Evolutionary conservation across 2,888 invertebrate species (phyloP).

Genomic region (Lingula anatina): DNA sequence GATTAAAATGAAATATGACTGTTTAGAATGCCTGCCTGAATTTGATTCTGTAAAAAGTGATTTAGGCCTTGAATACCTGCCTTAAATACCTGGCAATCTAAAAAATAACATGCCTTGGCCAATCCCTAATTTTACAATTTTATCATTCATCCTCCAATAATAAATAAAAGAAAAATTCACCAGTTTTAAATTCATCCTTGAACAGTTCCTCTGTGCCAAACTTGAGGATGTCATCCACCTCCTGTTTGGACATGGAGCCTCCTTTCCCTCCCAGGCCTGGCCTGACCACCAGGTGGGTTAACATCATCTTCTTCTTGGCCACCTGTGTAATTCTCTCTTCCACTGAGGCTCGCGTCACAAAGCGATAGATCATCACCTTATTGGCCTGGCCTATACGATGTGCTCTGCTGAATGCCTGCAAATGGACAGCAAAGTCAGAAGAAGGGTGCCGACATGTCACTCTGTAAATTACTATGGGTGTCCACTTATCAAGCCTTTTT

Average conservation of each 20-base stretch:
- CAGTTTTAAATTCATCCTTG: slow-evolving; percentile 76
- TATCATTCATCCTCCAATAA: too few relatives aligned
- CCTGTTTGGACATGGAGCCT: slow-evolving; percentile 93
- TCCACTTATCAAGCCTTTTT: too few relatives aligned
- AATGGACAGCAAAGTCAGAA: too few relatives aligned
- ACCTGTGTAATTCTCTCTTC: slow-evolving; percentile 97
- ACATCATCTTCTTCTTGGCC: slow-evolving; percentile 99
- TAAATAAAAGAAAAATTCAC: too few relatives aligned
- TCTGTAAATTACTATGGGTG: too few relatives aligned
- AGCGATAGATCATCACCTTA: slow-evolving; percentile 99
- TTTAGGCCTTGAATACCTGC: background rate
- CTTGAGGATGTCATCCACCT: slow-evolving; percentile 94
- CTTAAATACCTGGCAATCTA: background rate
- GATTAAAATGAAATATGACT: background rate
- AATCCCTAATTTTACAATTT: background rate
- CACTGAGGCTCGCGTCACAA: slow-evolving; percentile 97
- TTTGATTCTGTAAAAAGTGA: background rate
- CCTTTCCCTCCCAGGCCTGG: slow-evolving; percentile 67
- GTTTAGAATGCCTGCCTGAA: background rate
- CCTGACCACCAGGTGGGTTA: slow-evolving; percentile 88
- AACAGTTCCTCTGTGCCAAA: slow-evolving; percentile 99
- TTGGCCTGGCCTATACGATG: slow-evolving; percentile 99
- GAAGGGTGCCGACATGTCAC: too few relatives aligned
- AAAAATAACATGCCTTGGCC: background rate
- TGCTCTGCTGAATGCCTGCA: slow-evolving; percentile 86